Evolutionary conservation across 1,140 invertebrate species (phyloP), one percentile per base, ranked within the genome.

Genomic region (Planococcus citri): DNA sequence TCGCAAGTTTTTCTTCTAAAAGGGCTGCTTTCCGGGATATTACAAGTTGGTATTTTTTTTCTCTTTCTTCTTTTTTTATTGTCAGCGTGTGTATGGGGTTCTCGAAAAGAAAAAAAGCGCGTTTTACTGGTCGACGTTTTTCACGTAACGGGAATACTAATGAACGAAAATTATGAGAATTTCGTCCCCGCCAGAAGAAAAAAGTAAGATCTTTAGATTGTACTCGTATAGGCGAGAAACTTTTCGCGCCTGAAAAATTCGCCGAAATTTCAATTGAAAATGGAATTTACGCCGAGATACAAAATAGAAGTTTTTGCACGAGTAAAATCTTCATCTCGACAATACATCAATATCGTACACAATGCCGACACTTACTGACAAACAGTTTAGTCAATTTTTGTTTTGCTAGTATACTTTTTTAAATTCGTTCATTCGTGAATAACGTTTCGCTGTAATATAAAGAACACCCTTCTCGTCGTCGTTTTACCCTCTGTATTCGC

Each of bases 161-260:
- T 51, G 41, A 51, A 51, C 41, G 41, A 51, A 51, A 51, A 51
- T 51, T 51, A 51, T 51, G 41, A 51, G 41, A 51, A 51, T 51
- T 51, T 51, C 41, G 29, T 33, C 12, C 4, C 29, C 29, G 4
- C 41, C 6, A 51, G 17, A 51, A 51, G 17, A 33, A 33, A 33
- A 12, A 33, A 33, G 29, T 3, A 33, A 33, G n/a, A n/a, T n/a
- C n/a, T 12, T 33, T 12, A 33, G 29, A 33, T 33, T 33, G 29
- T 33, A 33, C 12, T 6, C 29, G 41, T 9, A 3, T 51, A 6
- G 33, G 33, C 33, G 33, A 8, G 14, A 51, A 51, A 51, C 6
- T 51, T 51, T 51, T 51, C 41, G 41, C 41, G 41, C 41, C 41
- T 51, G 41, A 51, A n/a, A 51, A 51, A 51, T 51, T 51, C 41